These are phyloP conservation scores for Scrobipalpa atriplicella DNA, from an alignment of 2,888 invertebrate genomes.

Conservation along the genomic window DNA sequence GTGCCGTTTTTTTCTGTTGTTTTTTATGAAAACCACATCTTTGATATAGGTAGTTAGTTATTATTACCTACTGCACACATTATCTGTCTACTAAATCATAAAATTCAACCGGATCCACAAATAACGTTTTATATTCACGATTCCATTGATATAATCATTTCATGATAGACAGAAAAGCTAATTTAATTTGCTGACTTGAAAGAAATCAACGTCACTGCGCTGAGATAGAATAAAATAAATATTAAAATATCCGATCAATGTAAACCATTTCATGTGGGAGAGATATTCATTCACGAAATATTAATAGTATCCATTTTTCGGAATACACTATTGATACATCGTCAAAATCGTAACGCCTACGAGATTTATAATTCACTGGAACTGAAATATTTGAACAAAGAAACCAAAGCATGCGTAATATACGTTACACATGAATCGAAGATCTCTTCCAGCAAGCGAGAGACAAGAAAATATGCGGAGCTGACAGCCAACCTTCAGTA, in stretches of 20 bases:
- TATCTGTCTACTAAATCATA: background rate
- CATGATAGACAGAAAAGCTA: background rate
- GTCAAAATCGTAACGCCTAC: constrained; percentile 5
- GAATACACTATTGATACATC: constrained; percentile 9
- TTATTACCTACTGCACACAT: no score
- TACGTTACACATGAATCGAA: background rate
- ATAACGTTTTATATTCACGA: background rate
- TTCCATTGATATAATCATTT: background rate
- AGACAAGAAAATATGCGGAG: no score
- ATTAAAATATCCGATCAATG: constrained; percentile 9
- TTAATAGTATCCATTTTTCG: background rate
- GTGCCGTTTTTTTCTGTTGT: no score
- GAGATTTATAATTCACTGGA: background rate
- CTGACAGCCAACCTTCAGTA: no score
- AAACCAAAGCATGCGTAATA: background rate
- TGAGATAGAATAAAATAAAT: constrained; percentile 10
- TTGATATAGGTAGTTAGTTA: no score
- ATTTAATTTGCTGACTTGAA: constrained; percentile 3
- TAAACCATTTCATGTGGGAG: constrained; percentile 2
- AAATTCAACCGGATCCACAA: background rate
- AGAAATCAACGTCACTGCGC: constrained; percentile 1
- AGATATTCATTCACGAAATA: background rate
- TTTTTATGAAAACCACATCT: no score
- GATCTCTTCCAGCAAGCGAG: no score
- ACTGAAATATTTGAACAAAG: background rate